Evolutionary conservation across 2,113 vertebrate genomes (phyloP).

Genomic region (Crotalus horridus): DNA sequence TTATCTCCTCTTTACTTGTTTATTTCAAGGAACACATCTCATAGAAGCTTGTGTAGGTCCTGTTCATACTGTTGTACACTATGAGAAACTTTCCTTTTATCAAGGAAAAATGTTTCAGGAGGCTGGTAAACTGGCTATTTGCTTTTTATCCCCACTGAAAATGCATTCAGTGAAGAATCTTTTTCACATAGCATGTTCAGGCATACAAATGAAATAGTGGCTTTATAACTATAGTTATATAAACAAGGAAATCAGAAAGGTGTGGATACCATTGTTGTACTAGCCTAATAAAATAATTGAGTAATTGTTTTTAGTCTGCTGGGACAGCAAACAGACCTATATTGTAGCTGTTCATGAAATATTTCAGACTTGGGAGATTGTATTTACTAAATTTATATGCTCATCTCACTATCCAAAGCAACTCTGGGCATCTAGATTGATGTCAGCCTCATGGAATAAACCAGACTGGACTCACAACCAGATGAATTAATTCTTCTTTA

Average conservation of each 20-base stretch:
- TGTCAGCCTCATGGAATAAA: not conserved
- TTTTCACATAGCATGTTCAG: constrained; percentile 38
- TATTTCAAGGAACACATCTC: constrained; percentile 16
- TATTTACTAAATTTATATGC: not conserved
- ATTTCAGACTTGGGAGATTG: not conserved
- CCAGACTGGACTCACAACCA: not conserved
- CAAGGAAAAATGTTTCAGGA: constrained; percentile 37
- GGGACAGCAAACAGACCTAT: not conserved
- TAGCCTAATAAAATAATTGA: not conserved
- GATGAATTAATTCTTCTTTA: not conserved
- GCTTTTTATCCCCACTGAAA: constrained; percentile 28
- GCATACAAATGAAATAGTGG: constrained; percentile 8
- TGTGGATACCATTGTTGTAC: not conserved
- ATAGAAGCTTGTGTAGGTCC: constrained; percentile 31
- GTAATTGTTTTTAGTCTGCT: not conserved
- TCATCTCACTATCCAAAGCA: not conserved
- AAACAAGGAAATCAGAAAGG: not conserved
- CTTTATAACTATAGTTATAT: not conserved
- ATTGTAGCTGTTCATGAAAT: not conserved
- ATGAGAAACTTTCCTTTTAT: constrained; percentile 50
- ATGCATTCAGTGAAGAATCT: constrained; percentile 37
- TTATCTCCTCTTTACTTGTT: not conserved
- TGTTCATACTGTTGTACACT: constrained; percentile 30
- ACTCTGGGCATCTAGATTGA: not conserved
- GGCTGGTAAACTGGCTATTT: constrained; percentile 33